Evolutionary conservation across 2,797 vertebrate genomes (phyloP), one percentile per base, ranked within the genome.

Genomic region (Girardinus metallicus): DNA sequence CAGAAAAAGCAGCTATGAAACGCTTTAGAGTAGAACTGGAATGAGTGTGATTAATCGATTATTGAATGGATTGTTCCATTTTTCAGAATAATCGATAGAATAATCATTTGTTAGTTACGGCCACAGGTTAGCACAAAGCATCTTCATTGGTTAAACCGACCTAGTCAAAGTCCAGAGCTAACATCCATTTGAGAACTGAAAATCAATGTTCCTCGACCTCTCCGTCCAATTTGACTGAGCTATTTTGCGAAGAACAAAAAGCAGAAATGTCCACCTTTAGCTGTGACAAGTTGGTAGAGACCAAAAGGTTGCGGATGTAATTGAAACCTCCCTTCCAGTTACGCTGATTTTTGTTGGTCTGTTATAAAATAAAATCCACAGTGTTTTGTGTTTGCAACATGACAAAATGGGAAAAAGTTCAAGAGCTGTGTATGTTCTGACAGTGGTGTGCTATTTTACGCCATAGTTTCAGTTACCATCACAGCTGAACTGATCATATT

Each of bases 381-480:
- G 26, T 12, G 29, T 44, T 71, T 44, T 46, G 23, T 71, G 5
- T n/a, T n/a, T 16, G 6, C 16, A 15, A 44, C 41, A 16, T 71
- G 41, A 16, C 13, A 44, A 71, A 71, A 44, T 16, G 26, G 26
- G 26, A 29, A 70, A 29, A 44, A 5, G 23, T 43, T 15, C 23
- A n/a, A n/a, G 12, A 71, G 68, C n/a, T 44, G 7, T 3, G 39
- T 29, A 29, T 80, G 76, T 73, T 71, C 36, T 11, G 6, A 78
- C 23, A 80, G 71, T 18, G 46, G 1, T n/a, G 23, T 76, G 47
- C 1, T 26, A 10, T 75, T 72, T 73, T 34, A 55, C 15, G 44
- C 29, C n/a, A 18, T 49, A 74, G 41, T 79, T 77, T 26, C 16
- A 81, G 18, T 83, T 73, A 43, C 15, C 43, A 18, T 74, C 18